Conservation (phyloP, 2,888 invertebrate genomes). For the Drosophila atripex region DNA sequence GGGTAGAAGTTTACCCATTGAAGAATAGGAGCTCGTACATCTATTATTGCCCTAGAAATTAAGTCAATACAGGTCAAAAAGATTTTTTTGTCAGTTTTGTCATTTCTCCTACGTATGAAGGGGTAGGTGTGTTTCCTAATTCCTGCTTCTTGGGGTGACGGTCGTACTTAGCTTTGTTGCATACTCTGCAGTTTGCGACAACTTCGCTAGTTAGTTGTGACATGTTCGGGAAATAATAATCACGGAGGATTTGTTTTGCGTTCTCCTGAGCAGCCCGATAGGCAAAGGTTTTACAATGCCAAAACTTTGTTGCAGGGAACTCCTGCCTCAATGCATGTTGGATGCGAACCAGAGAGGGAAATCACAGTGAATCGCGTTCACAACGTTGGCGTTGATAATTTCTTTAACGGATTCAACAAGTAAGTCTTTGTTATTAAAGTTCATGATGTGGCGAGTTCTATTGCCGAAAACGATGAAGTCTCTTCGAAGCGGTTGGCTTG, state of each 20-base stretch:
- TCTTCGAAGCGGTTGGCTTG: not conserved
- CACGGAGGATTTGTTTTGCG: not conserved
- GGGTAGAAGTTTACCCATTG: not conserved
- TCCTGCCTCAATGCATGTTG: slow-evolving; percentile 5
- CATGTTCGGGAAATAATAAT: not conserved
- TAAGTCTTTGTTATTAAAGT: slow-evolving; percentile 5
- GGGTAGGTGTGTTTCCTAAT: not conserved
- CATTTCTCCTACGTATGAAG: not conserved
- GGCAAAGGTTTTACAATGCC: slow-evolving; percentile 8
- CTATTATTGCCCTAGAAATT: not conserved
- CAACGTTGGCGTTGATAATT: slow-evolving; percentile 7
- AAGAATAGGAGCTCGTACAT: too few relatives aligned
- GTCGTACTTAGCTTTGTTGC: not conserved
- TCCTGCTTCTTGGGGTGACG: not conserved
- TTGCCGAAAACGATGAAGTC: not conserved
- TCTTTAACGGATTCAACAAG: slow-evolving; percentile 8
- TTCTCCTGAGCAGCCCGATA: not conserved
- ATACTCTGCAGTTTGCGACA: not conserved
- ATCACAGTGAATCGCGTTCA: slow-evolving; percentile 6
- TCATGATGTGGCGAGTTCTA: not conserved
- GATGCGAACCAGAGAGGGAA: not conserved
- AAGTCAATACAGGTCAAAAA: not conserved
- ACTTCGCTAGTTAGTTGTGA: not conserved
- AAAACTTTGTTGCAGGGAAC: slow-evolving; percentile 12
- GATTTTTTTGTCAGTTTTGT: not conserved